Percentiles rank a stretch among this genome's conserved stretches.
Evolutionary conservation across 2,797 vertebrate species (phyloP).

Genomic region (Pseudochirops corinnae): DNA sequence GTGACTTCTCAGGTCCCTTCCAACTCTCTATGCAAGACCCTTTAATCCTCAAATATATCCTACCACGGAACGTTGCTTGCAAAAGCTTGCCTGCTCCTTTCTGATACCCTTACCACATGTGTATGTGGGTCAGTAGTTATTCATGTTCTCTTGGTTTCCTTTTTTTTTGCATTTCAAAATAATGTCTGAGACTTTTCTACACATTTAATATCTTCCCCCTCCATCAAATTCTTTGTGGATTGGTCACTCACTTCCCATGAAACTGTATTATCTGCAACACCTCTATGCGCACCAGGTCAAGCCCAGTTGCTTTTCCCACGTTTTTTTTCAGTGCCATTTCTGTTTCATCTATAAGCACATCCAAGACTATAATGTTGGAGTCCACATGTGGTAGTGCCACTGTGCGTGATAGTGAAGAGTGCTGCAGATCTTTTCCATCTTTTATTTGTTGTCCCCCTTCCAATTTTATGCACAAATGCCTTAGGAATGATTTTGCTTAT

Average conservation of each 20-base stretch:
- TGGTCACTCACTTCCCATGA: background rate
- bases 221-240: background rate
- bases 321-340: background rate
- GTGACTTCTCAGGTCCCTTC: no score
- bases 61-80: background rate
- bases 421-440: background rate
- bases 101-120: background rate
- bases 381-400: background rate
- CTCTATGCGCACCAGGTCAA: background rate
- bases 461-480: background rate
- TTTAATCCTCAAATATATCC: background rate
- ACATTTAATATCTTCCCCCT: background rate
- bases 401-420: background rate
- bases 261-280: no score
- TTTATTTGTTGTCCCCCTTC: background rate
- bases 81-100: background rate
- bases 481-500: background rate
- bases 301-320: background rate
- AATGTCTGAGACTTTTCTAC: background rate
- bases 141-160: background rate
- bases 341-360: background rate
- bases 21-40: no score
- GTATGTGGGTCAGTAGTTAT: background rate
- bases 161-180: background rate
- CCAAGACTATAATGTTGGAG: background rate